Evolutionary conservation across 2,113 vertebrate genomes (phyloP), one percentile per base, ranked within the genome.

Genomic region (Hippocampus zosterae): DNA sequence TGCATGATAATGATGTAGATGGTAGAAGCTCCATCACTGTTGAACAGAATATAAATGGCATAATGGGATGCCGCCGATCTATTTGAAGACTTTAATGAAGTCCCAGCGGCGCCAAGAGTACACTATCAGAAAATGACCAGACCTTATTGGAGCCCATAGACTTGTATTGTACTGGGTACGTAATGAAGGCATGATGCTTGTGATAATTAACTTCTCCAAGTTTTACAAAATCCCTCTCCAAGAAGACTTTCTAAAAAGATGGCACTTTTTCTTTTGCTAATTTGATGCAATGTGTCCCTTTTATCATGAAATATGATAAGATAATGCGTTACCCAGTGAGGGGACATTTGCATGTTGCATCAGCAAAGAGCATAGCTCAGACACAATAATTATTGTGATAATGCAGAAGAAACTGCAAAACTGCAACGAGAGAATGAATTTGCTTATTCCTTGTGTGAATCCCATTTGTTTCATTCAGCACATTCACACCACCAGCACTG

Each of bases 61-160:
- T 84, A 78, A 81, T 81, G 74, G 75, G 37, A 44, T 73, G 29
- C 67, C 72, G 40, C 67, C 85, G 82, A 86, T 78, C 79, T 84
- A 81, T 87, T 83, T 88, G 81, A 84, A 76, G 71, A 71, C 65
- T 81, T 48, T 87, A 85, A 88, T 87, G 81, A 83, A 61, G 57
- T 84, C 87, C 79, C 87, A 59, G 73, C 63, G 77, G 88, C 82
- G 19, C 71, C 42, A 29, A 67, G 52, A 77, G 67, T 55, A 67
- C 68, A 65, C 55, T 67, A 57, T 70, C 66, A 74, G 73, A 84
- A 75, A 74, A 81, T 52, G 65, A 65, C 67, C 74, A 67, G 70
- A 77, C 70, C 16, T 73, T 71, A 65, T 60, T 71, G 74, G 29
- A 21, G 23, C 67, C 29, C 68, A 71, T 73, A 76, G 53, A 73